These are phyloP conservation scores for Styela clava DNA, from an alignment of 23 tunicate genomes.

Conservation along the genomic window DNA sequence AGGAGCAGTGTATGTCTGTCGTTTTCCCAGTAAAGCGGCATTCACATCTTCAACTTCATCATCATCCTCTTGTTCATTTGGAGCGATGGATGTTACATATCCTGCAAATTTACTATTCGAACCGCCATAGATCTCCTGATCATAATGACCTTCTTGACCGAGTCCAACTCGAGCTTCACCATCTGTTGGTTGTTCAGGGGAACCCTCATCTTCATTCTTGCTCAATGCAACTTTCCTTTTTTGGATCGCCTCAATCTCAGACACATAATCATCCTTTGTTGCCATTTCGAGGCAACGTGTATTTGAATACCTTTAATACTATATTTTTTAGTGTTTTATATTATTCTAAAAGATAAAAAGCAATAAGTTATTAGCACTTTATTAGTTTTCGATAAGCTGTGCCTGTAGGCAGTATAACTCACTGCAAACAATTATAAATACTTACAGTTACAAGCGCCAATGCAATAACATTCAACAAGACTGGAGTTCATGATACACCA, in stretches of 20 bases:
- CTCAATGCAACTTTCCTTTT: slow-evolving; percentile 47
- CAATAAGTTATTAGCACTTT: too few species aligned
- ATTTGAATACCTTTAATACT: too few species aligned
- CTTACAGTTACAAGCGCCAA: too few species aligned
- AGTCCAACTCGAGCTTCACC: slow-evolving; percentile 49
- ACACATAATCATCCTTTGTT: slow-evolving; percentile 74
- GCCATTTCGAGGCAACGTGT: slow-evolving; percentile 41
- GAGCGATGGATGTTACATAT: slow-evolving; percentile 91
- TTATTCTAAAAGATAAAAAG: too few species aligned
- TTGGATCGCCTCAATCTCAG: slow-evolving; percentile 86
- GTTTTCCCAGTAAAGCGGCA: slow-evolving; percentile 59
- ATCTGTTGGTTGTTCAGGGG: slow-evolving; percentile 25
- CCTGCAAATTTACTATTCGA: slow-evolving; percentile 90
- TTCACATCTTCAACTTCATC: slow-evolving; percentile 51
- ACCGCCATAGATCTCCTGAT: slow-evolving; percentile 94
- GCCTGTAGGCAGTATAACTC: too few species aligned
- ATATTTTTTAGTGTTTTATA: too few species aligned
- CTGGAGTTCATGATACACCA: too few species aligned
- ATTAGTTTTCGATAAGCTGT: too few species aligned
- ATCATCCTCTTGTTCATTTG: slow-evolving; percentile 91
- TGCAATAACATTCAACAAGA: too few species aligned
- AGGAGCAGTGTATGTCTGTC: slow-evolving; percentile 86
- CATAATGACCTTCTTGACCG: slow-evolving; percentile 88
- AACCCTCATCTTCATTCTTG: slow-evolving; percentile 30
- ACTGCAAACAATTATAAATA: too few species aligned